Evolutionary conservation across 1,140 invertebrate species (phyloP), one percentile per base, ranked within the genome.

Genomic region (Charaxes varanes): DNA sequence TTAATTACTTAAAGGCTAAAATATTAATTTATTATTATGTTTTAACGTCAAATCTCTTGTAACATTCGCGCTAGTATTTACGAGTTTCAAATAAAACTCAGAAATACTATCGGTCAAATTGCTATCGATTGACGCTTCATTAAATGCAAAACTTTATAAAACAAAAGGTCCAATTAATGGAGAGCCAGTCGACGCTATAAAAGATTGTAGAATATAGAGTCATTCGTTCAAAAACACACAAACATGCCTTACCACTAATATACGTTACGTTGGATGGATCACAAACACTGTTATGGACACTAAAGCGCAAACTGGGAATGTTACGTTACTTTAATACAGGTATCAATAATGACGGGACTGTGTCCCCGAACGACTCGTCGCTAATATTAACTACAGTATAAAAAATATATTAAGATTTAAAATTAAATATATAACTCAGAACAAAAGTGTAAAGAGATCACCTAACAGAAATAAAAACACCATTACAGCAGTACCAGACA

Each of bases 241-340:
- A n/a, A 59, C 77, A 82, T 82, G 78, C 78, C 68, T 78, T 80
- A 72, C 41, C 43, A 47, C 56, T 66, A 71, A 62, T 50, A 53
- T 62, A 66, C 60, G 57, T 68, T 70, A 77, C 54, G 54, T 63
- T 71, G 72, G 73, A 80, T 82, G 67, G 73, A 80, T 77, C 78
- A 80, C 78, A 82, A 81, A 78, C 72, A 76, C 63, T 71, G 74
- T 79, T 78, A 77, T 58, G 53, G 56, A 65, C 60, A 79, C 60
- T 71, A 66, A 80, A 77, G 73, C 72, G 58, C 76, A 82, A 62
- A 78, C 74, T 71, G 68, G 78, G 72, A 80, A 82, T 80, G 78
- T 81, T 79, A 76, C 53, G 70, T 71, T 67, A 71, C 65, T 53
- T 60, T 48, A 58, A 77, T 79, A 80, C 78, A 82, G 78, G 78